A percentile compares a stretch with the other conserved stretches of the same genome.
Evolutionary conservation across 2,888 invertebrate species (phyloP).

Genomic region (Gortyna flavago): DNA sequence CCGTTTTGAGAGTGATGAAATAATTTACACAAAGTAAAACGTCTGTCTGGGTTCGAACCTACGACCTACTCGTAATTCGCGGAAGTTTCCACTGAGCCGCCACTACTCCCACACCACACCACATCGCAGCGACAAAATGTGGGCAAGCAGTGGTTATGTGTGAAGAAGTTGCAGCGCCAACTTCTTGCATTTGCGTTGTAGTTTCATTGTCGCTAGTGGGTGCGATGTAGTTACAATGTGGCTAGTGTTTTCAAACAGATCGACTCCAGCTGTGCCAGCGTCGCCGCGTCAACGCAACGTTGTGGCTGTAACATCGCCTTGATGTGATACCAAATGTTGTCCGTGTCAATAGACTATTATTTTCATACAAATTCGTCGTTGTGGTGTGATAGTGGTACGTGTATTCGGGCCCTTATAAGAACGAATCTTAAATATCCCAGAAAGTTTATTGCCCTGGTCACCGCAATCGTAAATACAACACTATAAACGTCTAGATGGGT

Average conservation of each 20-base stretch:
- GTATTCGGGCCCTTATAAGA: background rate
- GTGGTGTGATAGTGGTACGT: background rate
- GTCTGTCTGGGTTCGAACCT: too few relatives aligned
- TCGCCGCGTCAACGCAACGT: background rate
- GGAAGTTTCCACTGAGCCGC: too few relatives aligned
- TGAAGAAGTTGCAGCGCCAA: too few relatives aligned
- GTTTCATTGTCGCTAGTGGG: too few relatives aligned
- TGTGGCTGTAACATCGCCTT: too few relatives aligned
- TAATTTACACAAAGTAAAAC: too few relatives aligned
- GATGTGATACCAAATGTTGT: background rate
- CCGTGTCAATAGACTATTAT: background rate
- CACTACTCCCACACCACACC: background rate
- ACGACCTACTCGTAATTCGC: too few relatives aligned
- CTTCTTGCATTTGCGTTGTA: background rate
- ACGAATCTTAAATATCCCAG: conserved; percentile 16
- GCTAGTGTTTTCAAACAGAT: background rate
- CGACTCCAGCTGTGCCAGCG: background rate
- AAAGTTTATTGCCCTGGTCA: conserved; percentile 42
- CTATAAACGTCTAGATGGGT: conserved; percentile 10
- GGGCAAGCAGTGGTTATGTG: background rate
- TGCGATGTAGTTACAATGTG: background rate
- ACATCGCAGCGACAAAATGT: background rate
- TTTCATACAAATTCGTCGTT: background rate
- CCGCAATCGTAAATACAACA: conserved; percentile 11
- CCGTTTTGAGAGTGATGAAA: too few relatives aligned